Conservation (phyloP, 2,888 invertebrate genomes). For the Drosophila mimica region DNA sequence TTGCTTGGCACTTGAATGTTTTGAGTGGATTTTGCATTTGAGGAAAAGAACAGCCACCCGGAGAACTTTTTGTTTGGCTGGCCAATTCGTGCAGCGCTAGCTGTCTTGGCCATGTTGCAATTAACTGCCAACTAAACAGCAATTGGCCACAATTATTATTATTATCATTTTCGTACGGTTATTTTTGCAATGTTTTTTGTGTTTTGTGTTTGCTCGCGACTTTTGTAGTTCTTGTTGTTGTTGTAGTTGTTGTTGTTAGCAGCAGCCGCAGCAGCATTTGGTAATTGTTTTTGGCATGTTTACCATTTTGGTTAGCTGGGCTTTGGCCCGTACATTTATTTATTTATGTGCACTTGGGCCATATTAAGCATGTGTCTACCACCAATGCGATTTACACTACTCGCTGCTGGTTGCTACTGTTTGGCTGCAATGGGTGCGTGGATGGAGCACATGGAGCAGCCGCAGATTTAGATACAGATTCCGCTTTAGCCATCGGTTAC, state of each 20-base stretch:
- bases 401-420: conserved; percentile 59
- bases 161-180: conserved; percentile 73
- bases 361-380: conserved; percentile 65
- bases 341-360: conserved; percentile 54
- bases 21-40: conserved; percentile 28
- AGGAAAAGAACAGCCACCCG: conserved; percentile 41
- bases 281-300: conserved; percentile 81
- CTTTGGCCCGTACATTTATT: conserved; percentile 56
- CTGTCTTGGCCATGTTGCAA: conserved; percentile 76
- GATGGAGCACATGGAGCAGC: conserved; percentile 22
- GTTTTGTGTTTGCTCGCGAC: conserved; percentile 38
- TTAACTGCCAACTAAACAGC: conserved; percentile 81
- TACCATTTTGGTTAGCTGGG: conserved; percentile 70
- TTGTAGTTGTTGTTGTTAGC: conserved; percentile 17
- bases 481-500: conserved; percentile 23
- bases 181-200: conserved; percentile 43
- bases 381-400: conserved; percentile 31
- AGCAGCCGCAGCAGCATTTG: conserved; percentile 56
- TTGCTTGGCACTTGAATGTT: not conserved
- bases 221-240: conserved; percentile 17
- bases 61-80: conserved; percentile 36
- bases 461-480: conserved; percentile 26
- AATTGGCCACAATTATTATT: conserved; percentile 81
- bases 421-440: conserved; percentile 49
- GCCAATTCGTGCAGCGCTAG: conserved; percentile 49